A percentile compares a stretch with the other conserved stretches of the same genome.
Conservation (phyloP, 2,888 invertebrate species). For the Trissonchulus sp. region DNA sequence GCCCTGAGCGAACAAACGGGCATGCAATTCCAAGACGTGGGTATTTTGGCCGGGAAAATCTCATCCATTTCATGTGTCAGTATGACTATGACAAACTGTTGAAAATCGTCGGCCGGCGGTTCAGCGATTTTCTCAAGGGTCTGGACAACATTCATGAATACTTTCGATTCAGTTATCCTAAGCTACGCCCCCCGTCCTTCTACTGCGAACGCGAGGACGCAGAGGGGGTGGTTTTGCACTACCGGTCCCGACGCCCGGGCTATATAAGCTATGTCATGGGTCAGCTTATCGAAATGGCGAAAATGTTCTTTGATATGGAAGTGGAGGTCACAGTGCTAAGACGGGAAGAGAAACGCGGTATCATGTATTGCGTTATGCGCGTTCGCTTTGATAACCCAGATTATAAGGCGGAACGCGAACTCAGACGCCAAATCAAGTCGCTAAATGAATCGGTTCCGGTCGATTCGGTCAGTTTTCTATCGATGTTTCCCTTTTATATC, state of each 20-base stretch:
- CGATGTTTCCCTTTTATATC: conserved; percentile 77
- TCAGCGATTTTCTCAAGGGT: conserved; percentile 44
- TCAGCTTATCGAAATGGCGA: conserved; percentile 77
- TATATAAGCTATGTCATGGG: conserved; percentile 58
- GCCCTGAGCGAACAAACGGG: conserved; percentile 30
- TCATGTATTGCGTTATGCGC: conserved; percentile 58
- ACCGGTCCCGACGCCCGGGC: conserved; percentile 70
- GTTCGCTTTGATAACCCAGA: conserved; percentile 79
- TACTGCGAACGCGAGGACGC: conserved; percentile 75
- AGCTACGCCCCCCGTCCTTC: conserved; percentile 83
- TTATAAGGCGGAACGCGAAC: conserved; percentile 57
- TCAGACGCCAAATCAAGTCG: conserved; percentile 37
- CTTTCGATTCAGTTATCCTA: conserved; percentile 84
- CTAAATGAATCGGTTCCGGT: conserved; percentile 43
- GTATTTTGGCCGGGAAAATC: conserved; percentile 40
- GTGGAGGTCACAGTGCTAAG: conserved; percentile 62
- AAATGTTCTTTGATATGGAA: conserved; percentile 69
- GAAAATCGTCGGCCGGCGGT: conserved; percentile 43
- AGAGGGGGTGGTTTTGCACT: conserved; percentile 75
- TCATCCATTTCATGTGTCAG: conserved; percentile 41
- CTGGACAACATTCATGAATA: conserved; percentile 95
- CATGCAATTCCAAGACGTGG: conserved; percentile 40
- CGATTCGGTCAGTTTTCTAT: conserved; percentile 34
- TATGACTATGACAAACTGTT: conserved; percentile 43
- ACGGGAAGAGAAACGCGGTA: conserved; percentile 40